phyloP scores from a whole-genome alignment of 2,797 vertebrate genomes.

The Octomys mimax region DNA sequence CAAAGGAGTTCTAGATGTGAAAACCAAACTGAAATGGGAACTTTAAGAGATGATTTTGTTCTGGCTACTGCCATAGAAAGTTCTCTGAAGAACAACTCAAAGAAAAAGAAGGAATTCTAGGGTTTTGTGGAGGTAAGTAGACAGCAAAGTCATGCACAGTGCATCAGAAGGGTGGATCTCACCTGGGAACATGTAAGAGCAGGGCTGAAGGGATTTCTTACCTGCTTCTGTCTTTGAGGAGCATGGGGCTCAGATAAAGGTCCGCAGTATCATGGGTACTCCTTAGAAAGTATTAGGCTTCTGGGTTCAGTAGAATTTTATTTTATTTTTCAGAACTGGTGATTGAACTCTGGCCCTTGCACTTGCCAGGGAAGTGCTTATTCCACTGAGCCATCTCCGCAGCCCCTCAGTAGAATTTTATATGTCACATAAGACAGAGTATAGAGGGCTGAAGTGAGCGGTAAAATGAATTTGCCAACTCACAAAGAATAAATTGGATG shows the following conservation, averaged over 20 bases:
- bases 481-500: not conserved
- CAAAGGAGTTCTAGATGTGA: not conserved
- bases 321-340: too few species aligned
- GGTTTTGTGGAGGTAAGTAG: not conserved
- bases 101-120: not conserved
- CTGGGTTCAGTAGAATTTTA: not conserved
- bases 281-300: not conserved
- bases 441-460: not conserved
- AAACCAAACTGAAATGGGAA: not conserved
- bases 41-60: slow-evolving; percentile 27
- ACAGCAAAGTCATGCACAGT: not conserved
- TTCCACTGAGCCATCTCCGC: too few species aligned
- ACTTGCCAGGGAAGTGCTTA: too few species aligned
- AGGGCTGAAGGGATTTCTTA: not conserved
- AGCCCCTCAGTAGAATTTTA: not conserved
- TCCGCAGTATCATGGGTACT: not conserved
- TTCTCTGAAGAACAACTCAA: not conserved
- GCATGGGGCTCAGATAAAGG: not conserved
- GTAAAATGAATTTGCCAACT: not conserved
- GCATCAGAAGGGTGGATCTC: not conserved
- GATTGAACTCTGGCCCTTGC: too few species aligned
- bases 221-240: not conserved
- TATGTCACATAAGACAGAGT: not conserved
- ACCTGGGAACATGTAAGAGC: not conserved
- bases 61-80: not conserved